Evolutionary conservation across 2,797 vertebrate species (phyloP), one percentile per base, ranked within the genome.

Genomic region (Morus bassanus): DNA sequence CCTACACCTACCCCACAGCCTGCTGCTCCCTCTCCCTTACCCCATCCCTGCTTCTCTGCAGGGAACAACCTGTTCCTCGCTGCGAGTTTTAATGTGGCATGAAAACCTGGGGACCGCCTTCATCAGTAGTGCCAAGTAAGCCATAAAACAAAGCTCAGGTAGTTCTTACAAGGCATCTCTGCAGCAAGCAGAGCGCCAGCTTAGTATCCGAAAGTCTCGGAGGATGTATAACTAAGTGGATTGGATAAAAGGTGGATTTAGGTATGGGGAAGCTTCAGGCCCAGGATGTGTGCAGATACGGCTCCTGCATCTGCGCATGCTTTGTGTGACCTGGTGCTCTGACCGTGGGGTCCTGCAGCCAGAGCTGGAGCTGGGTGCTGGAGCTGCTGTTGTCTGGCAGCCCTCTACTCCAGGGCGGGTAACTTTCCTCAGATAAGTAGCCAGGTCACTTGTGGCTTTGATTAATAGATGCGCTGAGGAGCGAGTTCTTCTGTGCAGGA

Each of bases 121-220:
- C 33, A 6, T 68, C 50, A 4, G 30, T 4, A n/a, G 30, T 19
- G 51, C 41, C 41, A 18, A 11, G 25, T 5, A 10, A 81, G 54
- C 48, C 18, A 1, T 7, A 7, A n/a, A 37, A 3, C n/a, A 48
- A 53, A 60, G 41, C 78, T 39, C 31, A 2, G 30, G 31, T 7
- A 5, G 77, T 12, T 63, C 39, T 53, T 25, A 4, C 4, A 10
- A 53, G 27, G 11, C 57, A 18, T 27, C 79, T 75, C 61, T 3
- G 12, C 50, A 14, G 46, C 57, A 11, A 48, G 41, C 28, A 46
- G 48, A 74, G 88, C 78, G 35, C 31, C 63, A 13, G 7, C 28
- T 23, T 8, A 2, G 18, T 7, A 1, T 33, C 35, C 12, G 33
- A n/a, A 39, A 37, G 16, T 31, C 75, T 45, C 0, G 2, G 53